A percentile compares a stretch with the other conserved stretches of the same genome.
Evolutionary conservation across 2,797 vertebrate genomes (phyloP).

Genomic region (Clarias laeviceps): DNA sequence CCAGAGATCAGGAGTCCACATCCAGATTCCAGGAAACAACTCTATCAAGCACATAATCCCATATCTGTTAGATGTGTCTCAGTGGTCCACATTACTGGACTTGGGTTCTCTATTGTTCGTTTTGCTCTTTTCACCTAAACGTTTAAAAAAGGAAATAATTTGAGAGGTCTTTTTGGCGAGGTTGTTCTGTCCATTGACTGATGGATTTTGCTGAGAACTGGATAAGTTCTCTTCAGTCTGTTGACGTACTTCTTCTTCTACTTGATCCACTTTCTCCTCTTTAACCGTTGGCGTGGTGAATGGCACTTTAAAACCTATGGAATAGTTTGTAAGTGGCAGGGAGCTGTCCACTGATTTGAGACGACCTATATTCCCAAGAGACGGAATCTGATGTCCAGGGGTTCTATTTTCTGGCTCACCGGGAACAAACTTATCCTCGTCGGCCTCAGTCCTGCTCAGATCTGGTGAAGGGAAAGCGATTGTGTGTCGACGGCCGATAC

Average conservation of each 20-base stretch:
- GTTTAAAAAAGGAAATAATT: constrained; percentile 73
- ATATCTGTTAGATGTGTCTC: background rate
- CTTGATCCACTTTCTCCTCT: background rate
- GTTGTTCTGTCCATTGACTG: constrained; percentile 31
- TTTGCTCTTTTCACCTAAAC: constrained; percentile 69
- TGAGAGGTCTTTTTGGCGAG: constrained; percentile 62
- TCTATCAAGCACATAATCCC: background rate
- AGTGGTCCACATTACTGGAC: constrained; percentile 54
- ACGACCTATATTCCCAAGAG: constrained; percentile 48
- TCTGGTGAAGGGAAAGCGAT: constrained; percentile 55
- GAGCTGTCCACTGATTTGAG: constrained; percentile 48
- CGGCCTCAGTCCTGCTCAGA: constrained; percentile 50
- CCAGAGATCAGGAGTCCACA: background rate
- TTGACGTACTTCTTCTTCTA: background rate
- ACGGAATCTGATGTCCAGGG: constrained; percentile 46
- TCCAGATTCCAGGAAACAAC: background rate
- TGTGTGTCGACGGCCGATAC: constrained; percentile 69
- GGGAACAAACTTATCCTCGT: constrained; percentile 55
- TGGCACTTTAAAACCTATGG: background rate
- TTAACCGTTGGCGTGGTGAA: background rate
- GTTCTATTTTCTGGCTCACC: constrained; percentile 32
- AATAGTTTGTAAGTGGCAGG: constrained; percentile 35
- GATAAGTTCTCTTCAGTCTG: constrained; percentile 36
- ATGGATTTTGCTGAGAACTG: constrained; percentile 12
- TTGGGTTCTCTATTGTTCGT: constrained; percentile 59